phyloP scores from a whole-genome alignment of 2,797 vertebrate species.

The Vipera ursinii region DNA sequence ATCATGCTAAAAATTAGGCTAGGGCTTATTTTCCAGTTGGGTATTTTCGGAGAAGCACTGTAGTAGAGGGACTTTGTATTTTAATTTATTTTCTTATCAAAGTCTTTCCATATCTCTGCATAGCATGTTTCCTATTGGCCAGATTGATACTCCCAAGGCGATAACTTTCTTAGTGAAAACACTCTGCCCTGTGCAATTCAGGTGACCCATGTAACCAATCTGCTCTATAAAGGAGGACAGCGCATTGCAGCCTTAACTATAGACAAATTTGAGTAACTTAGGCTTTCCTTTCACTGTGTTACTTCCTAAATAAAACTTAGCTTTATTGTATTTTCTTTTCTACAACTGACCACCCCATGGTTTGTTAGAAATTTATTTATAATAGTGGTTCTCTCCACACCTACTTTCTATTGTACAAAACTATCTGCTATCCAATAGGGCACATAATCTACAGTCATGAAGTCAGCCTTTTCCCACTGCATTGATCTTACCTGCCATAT shows the following conservation, averaged over 20 bases:
- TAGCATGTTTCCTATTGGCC: background rate
- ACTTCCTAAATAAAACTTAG: background rate
- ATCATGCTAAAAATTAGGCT: too few species aligned
- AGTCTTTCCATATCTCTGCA: background rate
- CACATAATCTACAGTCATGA: background rate
- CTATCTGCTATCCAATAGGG: background rate
- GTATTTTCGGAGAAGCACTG: too few species aligned
- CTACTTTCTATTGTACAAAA: background rate
- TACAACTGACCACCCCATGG: background rate
- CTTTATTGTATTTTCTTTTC: background rate
- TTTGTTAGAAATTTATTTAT: background rate
- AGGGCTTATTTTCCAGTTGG: too few species aligned
- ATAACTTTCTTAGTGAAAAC: background rate
- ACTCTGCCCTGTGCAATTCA: background rate
- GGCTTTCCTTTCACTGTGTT: background rate
- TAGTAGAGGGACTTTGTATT: background rate
- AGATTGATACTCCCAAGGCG: background rate
- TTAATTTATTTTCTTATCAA: background rate
- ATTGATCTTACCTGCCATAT: background rate
- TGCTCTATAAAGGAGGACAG: background rate
- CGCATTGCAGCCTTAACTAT: background rate
- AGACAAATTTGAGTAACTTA: background rate
- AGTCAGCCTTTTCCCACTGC: background rate
- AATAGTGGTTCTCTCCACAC: background rate
- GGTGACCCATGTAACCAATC: background rate